Percentiles rank a stretch among this genome's conserved stretches.
phyloP scores from a whole-genome alignment of 2,113 vertebrate genomes.

The Myiozetetes cayanensis region DNA sequence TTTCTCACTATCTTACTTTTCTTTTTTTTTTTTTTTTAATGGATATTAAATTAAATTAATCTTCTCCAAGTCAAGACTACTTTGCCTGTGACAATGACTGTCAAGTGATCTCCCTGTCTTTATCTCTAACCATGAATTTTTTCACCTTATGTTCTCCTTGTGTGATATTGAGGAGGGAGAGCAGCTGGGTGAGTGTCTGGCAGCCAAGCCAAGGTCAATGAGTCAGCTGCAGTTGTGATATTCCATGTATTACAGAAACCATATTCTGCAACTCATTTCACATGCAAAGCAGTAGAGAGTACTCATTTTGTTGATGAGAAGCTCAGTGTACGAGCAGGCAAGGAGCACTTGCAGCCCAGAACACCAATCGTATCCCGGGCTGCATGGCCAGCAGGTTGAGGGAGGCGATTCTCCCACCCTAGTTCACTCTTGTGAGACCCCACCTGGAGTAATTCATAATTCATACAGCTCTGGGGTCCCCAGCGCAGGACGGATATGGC shows the following conservation, averaged over 20 bases:
- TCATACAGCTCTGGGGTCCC: background rate
- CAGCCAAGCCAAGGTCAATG: background rate
- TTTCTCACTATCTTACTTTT: background rate
- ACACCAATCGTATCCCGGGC: background rate
- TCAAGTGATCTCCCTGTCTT: background rate
- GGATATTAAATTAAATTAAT: background rate
- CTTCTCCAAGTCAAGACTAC: background rate
- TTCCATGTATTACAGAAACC: background rate
- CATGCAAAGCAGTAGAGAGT: background rate
- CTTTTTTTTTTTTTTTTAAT: background rate
- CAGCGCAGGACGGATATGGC: background rate
- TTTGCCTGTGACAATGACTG: background rate
- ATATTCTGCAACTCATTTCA: background rate
- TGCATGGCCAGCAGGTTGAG: background rate
- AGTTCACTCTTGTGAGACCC: background rate
- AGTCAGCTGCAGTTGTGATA: background rate
- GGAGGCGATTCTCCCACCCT: background rate
- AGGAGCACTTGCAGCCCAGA: accelerated
- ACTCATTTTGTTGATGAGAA: background rate
- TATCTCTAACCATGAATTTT: background rate
- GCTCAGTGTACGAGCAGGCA: background rate
- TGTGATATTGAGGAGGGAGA: background rate
- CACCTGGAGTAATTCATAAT: background rate
- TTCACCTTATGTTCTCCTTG: background rate
- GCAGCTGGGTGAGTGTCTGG: background rate